phyloP scores from a whole-genome alignment of 2,797 vertebrate genomes.

The Heliangelus exortis region DNA sequence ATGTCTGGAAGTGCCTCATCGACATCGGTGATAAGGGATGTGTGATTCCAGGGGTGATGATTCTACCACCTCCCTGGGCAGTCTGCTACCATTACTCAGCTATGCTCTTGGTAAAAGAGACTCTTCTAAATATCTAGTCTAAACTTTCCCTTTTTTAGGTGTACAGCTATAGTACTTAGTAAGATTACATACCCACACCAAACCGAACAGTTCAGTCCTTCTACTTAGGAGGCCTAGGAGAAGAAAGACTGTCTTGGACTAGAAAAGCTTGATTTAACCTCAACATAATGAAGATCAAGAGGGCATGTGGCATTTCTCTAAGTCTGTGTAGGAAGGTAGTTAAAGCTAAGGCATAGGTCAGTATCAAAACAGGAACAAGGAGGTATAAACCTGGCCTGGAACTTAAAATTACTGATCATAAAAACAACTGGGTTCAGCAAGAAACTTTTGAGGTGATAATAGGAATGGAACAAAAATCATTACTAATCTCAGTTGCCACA shows the following conservation, averaged over 20 bases:
- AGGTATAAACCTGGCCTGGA: background rate
- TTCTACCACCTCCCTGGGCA: too few relatives aligned
- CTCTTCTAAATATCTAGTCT: too few relatives aligned
- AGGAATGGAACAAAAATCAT: background rate
- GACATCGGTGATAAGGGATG: too few relatives aligned
- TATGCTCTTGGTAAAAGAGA: too few relatives aligned
- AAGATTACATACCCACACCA: background rate
- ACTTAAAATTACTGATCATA: background rate
- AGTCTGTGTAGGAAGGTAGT: background rate
- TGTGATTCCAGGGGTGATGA: too few relatives aligned
- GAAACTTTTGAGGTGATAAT: background rate
- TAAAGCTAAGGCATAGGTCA: background rate
- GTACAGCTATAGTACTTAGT: background rate
- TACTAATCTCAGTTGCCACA: background rate
- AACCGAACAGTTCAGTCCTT: background rate
- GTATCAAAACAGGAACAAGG: background rate
- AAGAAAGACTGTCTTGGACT: background rate
- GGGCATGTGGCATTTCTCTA: background rate
- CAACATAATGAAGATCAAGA: background rate
- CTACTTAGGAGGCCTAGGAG: background rate
- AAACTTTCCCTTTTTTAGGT: too few relatives aligned
- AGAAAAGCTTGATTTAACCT: background rate
- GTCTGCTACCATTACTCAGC: too few relatives aligned
- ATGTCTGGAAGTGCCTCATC: too few relatives aligned
- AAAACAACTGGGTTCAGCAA: background rate